These are phyloP conservation scores for Drosophila anomelani DNA, from an alignment of 2,888 invertebrate species.

Conservation along the genomic window DNA sequence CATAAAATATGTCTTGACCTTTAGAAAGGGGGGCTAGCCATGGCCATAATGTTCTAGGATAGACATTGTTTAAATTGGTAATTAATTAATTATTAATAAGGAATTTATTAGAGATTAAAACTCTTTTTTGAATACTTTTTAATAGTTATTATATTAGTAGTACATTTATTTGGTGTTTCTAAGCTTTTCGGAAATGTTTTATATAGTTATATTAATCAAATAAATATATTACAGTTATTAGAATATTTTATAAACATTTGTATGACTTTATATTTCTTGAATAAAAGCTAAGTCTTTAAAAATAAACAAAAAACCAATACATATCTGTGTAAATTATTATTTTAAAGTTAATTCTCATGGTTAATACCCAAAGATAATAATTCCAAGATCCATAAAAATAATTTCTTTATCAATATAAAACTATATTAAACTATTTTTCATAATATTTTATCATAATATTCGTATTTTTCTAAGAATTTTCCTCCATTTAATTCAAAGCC, in stretches of 20 bases:
- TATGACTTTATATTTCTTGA: too few relatives aligned
- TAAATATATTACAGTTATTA: too few relatives aligned
- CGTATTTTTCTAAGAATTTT: rapidly evolving
- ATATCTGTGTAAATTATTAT: not conserved
- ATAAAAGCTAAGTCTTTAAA: not conserved
- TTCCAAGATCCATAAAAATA: rapidly evolving
- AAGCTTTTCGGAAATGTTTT: too few relatives aligned
- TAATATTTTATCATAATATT: not conserved
- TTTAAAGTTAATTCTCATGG: too few relatives aligned
- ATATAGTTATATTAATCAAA: too few relatives aligned
- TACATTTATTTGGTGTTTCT: not conserved
- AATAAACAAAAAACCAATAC: too few relatives aligned
- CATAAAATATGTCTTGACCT: constrained; percentile 12
- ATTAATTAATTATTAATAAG: not conserved
- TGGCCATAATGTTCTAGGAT: not conserved
- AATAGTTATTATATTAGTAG: not conserved
- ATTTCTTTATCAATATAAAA: rapidly evolving
- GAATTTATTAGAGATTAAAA: not conserved
- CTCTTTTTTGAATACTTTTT: not conserved
- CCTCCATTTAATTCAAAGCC: not conserved
- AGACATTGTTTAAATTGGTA: too few relatives aligned
- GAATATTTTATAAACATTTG: too few relatives aligned
- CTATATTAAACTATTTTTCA: too few relatives aligned
- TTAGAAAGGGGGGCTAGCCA: not conserved
- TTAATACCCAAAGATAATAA: too few relatives aligned